These are phyloP conservation scores for Aethina tumida DNA, from an alignment of 1,140 invertebrate species.

Conservation along the genomic window DNA sequence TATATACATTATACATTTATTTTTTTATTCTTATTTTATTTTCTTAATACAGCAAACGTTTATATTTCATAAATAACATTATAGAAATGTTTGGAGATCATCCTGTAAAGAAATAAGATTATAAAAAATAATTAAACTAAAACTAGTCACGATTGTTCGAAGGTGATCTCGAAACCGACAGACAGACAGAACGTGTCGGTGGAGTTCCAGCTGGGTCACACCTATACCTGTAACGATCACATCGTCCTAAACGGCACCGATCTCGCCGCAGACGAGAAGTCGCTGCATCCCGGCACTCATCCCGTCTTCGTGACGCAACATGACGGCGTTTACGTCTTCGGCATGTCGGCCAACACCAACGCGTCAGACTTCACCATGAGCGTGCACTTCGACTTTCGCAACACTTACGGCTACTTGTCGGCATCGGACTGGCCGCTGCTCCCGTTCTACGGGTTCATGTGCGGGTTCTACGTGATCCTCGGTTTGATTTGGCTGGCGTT, in stretches of 20 bases:
- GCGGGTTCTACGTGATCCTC: slow-evolving; percentile 71
- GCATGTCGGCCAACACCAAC: slow-evolving; percentile 27
- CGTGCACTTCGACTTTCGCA: slow-evolving; percentile 54
- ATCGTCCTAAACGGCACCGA: slow-evolving; percentile 24
- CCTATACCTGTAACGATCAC: slow-evolving; percentile 27
- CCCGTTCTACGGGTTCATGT: slow-evolving; percentile 86
- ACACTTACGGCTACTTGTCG: slow-evolving; percentile 59
- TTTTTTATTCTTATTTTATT: slow-evolving; percentile 13
- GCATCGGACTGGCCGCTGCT: slow-evolving; percentile 64
- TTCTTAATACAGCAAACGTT: slow-evolving; percentile 8
- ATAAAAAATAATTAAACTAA: slow-evolving; percentile 1
- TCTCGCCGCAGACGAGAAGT: slow-evolving; percentile 14
- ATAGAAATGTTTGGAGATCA: too few relatives aligned
- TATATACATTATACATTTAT: too few relatives aligned
- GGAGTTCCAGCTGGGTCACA: slow-evolving; percentile 5
- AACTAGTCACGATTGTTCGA: not conserved
- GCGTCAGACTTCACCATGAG: slow-evolving; percentile 36
- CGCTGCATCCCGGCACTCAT: slow-evolving; percentile 16
- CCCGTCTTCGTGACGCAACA: slow-evolving; percentile 36
- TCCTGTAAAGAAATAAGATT: too few relatives aligned
- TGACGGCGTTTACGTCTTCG: slow-evolving; percentile 48
- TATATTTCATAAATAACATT: too few relatives aligned
- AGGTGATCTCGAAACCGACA: not conserved
- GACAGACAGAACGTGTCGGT: not conserved
- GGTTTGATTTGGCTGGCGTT: slow-evolving; percentile 76